phyloP scores from a whole-genome alignment of 2,113 vertebrate genomes.

The Malurus elegans region DNA sequence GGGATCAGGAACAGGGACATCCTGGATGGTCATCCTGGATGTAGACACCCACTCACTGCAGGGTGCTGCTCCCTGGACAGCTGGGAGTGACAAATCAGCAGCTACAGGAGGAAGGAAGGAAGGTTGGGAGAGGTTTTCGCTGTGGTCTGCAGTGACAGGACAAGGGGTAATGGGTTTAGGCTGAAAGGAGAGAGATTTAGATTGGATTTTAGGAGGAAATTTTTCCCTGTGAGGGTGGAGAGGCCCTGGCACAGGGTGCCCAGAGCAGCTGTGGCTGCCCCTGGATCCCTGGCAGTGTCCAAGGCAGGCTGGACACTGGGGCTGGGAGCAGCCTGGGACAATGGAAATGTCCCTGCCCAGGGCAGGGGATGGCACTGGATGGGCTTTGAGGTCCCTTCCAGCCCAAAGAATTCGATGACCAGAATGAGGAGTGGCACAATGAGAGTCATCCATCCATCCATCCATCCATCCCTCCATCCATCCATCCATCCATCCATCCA shows the following conservation, averaged over 20 bases:
- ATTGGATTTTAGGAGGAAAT: background rate
- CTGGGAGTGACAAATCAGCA: background rate
- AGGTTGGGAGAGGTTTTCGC: background rate
- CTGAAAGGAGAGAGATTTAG: background rate
- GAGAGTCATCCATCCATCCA: background rate
- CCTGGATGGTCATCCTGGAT: background rate
- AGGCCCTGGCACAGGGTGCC: background rate
- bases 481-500: too few relatives aligned
- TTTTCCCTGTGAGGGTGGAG: rapidly evolving
- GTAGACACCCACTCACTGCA: background rate
- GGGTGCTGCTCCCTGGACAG: background rate
- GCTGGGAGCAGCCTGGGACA: background rate
- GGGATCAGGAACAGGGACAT: background rate
- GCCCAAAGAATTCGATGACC: background rate
- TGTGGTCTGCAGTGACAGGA: background rate
- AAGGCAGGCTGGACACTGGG: rapidly evolving
- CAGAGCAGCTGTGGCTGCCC: background rate
- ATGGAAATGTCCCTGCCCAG: background rate
- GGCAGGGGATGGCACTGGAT: background rate
- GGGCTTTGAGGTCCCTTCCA: background rate
- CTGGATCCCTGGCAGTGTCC: background rate
- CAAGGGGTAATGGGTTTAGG: background rate
- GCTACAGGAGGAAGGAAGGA: background rate
- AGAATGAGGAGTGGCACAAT: background rate
- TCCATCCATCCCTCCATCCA: too few relatives aligned